Evolutionary conservation across 2,797 vertebrate species (phyloP).

Genomic region (Urophycis tenuis): DNA sequence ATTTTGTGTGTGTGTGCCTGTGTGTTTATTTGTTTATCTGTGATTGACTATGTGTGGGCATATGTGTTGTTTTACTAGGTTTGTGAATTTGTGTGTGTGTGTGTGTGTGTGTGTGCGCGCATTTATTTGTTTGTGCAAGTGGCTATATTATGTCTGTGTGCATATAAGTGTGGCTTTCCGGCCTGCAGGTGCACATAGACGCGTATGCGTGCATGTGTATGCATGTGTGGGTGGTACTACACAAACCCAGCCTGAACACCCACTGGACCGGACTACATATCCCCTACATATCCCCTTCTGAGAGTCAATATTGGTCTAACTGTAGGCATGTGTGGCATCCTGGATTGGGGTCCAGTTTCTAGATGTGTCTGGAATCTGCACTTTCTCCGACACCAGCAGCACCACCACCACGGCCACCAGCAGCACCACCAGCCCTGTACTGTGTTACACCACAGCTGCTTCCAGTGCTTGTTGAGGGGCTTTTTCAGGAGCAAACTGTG

Average conservation of each 20-base stretch:
- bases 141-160: background rate
- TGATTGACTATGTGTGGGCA: background rate
- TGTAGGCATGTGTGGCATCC: background rate
- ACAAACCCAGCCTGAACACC: background rate
- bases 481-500: background rate
- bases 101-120: background rate
- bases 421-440: background rate
- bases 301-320: background rate
- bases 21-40: too few species aligned
- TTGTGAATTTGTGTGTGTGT: background rate
- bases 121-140: background rate
- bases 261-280: background rate
- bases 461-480: background rate
- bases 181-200: background rate
- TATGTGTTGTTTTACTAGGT: background rate
- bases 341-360: background rate
- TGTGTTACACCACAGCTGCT: background rate
- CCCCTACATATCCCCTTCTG: background rate
- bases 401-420: background rate
- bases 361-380: slow-evolving; percentile 1
- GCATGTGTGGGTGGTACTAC: background rate
- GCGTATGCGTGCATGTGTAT: background rate
- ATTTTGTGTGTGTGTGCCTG: background rate
- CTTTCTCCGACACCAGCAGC: background rate
- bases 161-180: background rate